These are phyloP conservation scores for Silurus glanis DNA, from an alignment of 2,113 vertebrate genomes.

Conservation along the genomic window DNA sequence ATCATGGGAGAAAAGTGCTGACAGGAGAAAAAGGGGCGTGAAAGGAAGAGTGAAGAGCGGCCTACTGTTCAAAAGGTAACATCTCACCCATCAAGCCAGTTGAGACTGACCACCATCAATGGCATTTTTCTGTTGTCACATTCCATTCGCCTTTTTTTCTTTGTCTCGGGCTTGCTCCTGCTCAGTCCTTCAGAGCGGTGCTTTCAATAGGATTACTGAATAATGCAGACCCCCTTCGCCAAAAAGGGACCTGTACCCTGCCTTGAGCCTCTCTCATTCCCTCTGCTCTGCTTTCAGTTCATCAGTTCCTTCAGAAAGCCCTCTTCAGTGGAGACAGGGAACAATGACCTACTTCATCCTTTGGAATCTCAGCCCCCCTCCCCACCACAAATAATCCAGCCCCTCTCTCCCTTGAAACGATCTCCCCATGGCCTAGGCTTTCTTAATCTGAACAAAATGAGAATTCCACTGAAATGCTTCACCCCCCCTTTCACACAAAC, in stretches of 20 bases:
- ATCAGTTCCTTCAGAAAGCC: constrained; percentile 75
- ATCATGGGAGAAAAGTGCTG: constrained; percentile 46
- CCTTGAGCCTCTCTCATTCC: constrained; percentile 54
- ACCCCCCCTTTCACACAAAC: constrained; percentile 55
- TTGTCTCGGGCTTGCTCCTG: constrained; percentile 61
- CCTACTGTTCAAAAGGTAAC: constrained; percentile 58
- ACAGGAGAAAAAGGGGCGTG: constrained; percentile 32
- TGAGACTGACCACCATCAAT: constrained; percentile 73
- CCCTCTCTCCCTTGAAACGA: constrained; percentile 61
- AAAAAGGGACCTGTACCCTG: constrained; percentile 68
- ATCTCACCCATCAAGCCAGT: constrained; percentile 66
- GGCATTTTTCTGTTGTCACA: constrained; percentile 76
- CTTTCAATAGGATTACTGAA: constrained; percentile 82
- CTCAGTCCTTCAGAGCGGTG: constrained; percentile 72
- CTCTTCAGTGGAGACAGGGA: constrained; percentile 73
- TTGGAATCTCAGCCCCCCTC: constrained; percentile 73
- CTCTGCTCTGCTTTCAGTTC: constrained; percentile 71
- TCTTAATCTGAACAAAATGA: constrained; percentile 78
- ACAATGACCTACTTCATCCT: constrained; percentile 81
- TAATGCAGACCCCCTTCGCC: constrained; percentile 62
- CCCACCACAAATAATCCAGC: constrained; percentile 67
- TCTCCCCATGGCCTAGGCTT: constrained; percentile 46
- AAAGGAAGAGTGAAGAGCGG: constrained; percentile 47
- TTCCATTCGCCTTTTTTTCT: constrained; percentile 72
- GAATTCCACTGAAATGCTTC: constrained; percentile 71